Conservation (phyloP, 2,113 vertebrate species). For the Copsychus sechellarum region DNA sequence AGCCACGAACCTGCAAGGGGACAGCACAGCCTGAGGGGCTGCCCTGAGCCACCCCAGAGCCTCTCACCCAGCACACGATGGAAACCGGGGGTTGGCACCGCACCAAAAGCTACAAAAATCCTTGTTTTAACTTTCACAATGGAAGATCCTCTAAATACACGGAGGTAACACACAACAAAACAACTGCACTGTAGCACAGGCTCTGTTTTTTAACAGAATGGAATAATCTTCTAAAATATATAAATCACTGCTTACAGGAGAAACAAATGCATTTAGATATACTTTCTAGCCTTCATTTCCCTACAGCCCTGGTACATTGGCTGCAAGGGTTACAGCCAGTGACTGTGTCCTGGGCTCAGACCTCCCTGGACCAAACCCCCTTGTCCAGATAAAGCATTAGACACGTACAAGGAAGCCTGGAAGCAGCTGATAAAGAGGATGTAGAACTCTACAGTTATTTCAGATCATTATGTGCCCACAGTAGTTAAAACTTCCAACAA, state of each 20-base stretch:
- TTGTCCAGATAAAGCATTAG: not conserved
- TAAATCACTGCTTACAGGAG: too few species aligned
- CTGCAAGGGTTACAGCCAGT: not conserved
- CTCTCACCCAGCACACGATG: rapidly evolving
- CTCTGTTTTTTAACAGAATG: too few species aligned
- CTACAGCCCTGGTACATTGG: not conserved
- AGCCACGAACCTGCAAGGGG: slow-evolving; percentile 87
- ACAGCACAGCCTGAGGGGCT: not conserved
- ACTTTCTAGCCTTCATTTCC: not conserved
- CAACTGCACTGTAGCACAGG: rapidly evolving
- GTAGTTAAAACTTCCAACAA: not conserved
- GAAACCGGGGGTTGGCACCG: rapidly evolving
- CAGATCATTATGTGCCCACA: not conserved
- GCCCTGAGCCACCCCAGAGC: not conserved
- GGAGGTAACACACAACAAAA: too few species aligned
- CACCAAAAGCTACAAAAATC: rapidly evolving
- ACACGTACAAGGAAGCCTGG: not conserved
- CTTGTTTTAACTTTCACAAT: not conserved
- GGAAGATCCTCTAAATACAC: rapidly evolving
- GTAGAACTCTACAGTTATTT: not conserved
- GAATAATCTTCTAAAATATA: too few species aligned
- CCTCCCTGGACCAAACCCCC: not conserved
- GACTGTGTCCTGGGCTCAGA: rapidly evolving
- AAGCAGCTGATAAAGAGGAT: not conserved
- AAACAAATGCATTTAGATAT: too few species aligned